A percentile compares a stretch with the other conserved stretches of the same genome.
These are phyloP conservation scores for Phalacrocorax aristotelis DNA, from an alignment of 2,113 vertebrate species.

Conservation along the genomic window DNA sequence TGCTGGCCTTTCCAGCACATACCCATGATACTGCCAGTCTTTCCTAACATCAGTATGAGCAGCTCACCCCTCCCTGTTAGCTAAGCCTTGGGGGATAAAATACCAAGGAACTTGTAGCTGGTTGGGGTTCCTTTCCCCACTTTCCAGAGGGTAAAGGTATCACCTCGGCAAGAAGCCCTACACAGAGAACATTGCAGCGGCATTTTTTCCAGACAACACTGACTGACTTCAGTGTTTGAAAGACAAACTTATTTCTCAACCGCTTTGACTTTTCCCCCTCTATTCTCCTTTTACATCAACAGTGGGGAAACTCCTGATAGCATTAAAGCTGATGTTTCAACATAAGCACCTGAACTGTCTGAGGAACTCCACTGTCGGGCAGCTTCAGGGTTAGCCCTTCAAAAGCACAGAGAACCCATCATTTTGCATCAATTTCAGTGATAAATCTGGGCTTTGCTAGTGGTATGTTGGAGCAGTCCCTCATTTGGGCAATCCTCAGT, in stretches of 20 bases:
- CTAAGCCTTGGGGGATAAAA: not conserved
- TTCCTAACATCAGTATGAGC: not conserved
- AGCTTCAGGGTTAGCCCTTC: not conserved
- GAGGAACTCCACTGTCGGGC: not conserved
- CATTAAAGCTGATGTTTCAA: not conserved
- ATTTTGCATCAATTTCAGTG: not conserved
- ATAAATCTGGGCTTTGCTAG: not conserved
- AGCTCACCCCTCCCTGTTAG: not conserved
- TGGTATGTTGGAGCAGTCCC: rapidly evolving
- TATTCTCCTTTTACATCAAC: not conserved
- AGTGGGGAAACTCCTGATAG: not conserved
- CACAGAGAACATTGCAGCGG: not conserved
- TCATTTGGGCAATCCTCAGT: not conserved
- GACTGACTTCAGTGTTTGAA: not conserved
- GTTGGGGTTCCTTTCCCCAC: not conserved
- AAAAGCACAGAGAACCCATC: not conserved
- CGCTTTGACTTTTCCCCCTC: not conserved
- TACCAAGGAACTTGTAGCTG: not conserved
- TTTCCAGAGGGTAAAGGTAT: not conserved
- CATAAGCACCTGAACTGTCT: not conserved
- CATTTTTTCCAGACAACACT: not conserved
- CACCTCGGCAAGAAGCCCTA: not conserved
- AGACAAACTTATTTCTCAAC: not conserved
- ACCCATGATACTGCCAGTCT: not conserved
- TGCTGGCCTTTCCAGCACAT: not conserved